Conservation (phyloP, 2,113 vertebrate genomes). For the Todiramphus chloris region DNA sequence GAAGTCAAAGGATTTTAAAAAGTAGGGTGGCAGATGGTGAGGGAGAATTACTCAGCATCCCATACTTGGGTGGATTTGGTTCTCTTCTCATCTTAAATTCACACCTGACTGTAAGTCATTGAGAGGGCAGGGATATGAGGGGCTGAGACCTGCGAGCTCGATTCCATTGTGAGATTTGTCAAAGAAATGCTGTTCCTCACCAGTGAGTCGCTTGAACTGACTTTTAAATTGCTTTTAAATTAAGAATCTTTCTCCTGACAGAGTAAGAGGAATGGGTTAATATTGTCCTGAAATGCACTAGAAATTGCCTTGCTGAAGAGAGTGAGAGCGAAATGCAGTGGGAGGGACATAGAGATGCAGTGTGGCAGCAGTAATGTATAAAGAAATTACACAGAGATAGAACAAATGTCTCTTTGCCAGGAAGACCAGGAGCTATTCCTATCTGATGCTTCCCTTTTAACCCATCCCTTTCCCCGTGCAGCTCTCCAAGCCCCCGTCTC, state of each 20-base stretch:
- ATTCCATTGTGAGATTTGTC: background rate
- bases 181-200: background rate
- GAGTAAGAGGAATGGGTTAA: conserved; percentile 58
- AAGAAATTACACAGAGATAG: conserved; percentile 62
- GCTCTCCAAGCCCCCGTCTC: background rate
- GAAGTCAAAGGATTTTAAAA: background rate
- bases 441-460: conserved; percentile 24
- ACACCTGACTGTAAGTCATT: background rate
- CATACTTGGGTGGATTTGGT: background rate
- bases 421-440: conserved; percentile 49
- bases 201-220: background rate
- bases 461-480: background rate
- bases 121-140: background rate
- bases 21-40: background rate
- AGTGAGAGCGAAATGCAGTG: conserved; percentile 61
- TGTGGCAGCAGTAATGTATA: conserved; percentile 64
- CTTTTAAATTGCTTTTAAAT: conserved; percentile 17
- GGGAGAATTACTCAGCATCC: background rate
- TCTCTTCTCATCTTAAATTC: background rate
- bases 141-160: background rate
- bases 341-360: conserved; percentile 66
- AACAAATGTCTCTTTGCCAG: conserved; percentile 56
- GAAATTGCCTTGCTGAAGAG: conserved; percentile 60
- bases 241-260: background rate
- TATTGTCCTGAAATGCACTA: conserved; percentile 71